A percentile compares a stretch with the other conserved stretches of the same genome.
Conservation (phyloP, 2,888 invertebrate species). For the Adineta ricciae region DNA sequence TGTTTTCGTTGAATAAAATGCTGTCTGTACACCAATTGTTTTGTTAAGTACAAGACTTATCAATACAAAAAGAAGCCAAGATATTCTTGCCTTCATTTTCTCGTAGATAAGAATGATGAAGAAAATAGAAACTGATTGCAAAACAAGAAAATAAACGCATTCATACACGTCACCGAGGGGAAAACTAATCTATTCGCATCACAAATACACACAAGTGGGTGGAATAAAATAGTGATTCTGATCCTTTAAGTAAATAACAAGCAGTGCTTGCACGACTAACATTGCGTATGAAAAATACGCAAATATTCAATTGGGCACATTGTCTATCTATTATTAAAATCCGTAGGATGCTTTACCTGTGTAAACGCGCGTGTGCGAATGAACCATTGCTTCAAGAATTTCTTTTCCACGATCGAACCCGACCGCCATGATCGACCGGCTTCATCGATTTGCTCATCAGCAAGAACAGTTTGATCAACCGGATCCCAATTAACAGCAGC, state of each 20-base stretch:
- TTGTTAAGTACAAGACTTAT: background rate
- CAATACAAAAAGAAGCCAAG: background rate
- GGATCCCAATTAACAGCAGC: constrained; percentile 96
- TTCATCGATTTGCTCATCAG: constrained; percentile 90
- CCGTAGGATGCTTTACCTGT: constrained; percentile 39
- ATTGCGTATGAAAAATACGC: background rate
- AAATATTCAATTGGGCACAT: background rate
- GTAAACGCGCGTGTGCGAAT: constrained; percentile 66
- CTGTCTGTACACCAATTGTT: too few relatives aligned
- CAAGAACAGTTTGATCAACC: constrained; percentile 85
- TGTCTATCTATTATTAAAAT: background rate
- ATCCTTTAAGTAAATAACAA: background rate
- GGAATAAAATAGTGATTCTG: background rate
- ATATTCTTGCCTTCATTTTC: background rate
- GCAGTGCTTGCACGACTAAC: constrained; percentile 34
- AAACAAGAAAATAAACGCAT: background rate
- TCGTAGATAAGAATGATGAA: background rate
- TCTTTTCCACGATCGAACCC: constrained; percentile 81
- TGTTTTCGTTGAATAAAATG: background rate
- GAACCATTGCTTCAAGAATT: constrained; percentile 83
- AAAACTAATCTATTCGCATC: background rate
- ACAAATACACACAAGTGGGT: background rate
- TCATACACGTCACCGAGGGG: background rate
- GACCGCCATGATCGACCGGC: constrained; percentile 87
- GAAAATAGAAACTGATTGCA: background rate